phyloP scores from a whole-genome alignment of 2,888 invertebrate species.

The Adineta ricciae region DNA sequence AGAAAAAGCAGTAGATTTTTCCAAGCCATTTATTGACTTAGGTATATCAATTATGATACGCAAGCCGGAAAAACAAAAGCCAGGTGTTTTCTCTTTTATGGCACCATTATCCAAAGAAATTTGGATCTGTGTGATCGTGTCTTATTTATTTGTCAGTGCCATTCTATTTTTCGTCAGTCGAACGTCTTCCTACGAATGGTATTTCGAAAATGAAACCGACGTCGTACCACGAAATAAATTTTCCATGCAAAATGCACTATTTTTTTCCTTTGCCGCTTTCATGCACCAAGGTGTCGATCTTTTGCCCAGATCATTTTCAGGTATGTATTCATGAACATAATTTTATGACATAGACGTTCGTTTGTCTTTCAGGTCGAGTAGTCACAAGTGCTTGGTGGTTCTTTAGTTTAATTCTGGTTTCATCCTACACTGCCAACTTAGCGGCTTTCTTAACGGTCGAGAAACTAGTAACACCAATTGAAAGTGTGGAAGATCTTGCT shows the following conservation, averaged over 20 bases:
- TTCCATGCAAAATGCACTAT: constrained; percentile 31
- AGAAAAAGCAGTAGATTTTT: constrained; percentile 33
- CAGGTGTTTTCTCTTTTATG: constrained; percentile 12
- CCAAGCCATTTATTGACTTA: constrained; percentile 35
- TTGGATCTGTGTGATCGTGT: constrained; percentile 31
- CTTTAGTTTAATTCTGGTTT: constrained; percentile 50
- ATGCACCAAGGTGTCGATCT: constrained; percentile 35
- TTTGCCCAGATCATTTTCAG: constrained; percentile 34
- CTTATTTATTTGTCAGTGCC: constrained; percentile 25
- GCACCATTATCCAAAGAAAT: neutral
- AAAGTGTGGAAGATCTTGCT: constrained; percentile 84
- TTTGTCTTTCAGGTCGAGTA: constrained; percentile 40
- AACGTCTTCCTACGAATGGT: constrained; percentile 33
- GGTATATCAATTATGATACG: constrained; percentile 35
- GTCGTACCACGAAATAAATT: constrained; percentile 17
- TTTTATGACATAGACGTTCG: no score
- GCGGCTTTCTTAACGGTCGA: constrained; percentile 50
- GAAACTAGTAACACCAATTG: constrained; percentile 61
- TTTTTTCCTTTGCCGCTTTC: constrained; percentile 34
- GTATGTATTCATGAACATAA: no score
- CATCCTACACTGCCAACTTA: constrained; percentile 50
- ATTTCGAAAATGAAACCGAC: constrained; percentile 25
- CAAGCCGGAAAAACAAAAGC: constrained; percentile 34
- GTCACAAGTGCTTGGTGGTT: constrained; percentile 51
- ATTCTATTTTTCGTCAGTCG: constrained; percentile 26